phyloP scores from a whole-genome alignment of 2,797 vertebrate species.

The Cetoscarus ocellatus region DNA sequence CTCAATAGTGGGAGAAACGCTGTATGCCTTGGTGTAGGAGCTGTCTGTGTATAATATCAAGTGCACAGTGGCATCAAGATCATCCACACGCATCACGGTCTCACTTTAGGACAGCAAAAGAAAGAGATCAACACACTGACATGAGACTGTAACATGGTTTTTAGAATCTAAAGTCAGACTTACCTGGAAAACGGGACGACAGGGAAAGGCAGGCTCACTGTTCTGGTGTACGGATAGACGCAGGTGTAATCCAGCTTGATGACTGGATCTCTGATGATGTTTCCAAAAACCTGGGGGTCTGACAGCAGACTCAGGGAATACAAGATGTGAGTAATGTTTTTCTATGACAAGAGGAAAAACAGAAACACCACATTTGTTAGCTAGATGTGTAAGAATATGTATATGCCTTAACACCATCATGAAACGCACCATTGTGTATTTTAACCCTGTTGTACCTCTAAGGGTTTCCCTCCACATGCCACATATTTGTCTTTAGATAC shows the following conservation, averaged over 20 bases:
- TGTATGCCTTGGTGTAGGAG: conserved; percentile 65
- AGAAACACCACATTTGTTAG: neutral
- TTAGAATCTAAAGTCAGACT: neutral
- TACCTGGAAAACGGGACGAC: conserved; percentile 75
- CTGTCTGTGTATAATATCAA: conserved; percentile 79
- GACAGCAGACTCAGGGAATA: conserved; percentile 78
- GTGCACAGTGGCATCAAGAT: conserved; percentile 76
- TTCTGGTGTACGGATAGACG: conserved; percentile 75
- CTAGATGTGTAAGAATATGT: too few species aligned
- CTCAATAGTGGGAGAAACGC: conserved; percentile 70
- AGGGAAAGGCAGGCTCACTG: conserved; percentile 75
- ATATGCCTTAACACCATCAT: too few species aligned
- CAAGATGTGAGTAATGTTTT: conserved; percentile 76
- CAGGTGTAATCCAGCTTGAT: conserved; percentile 80
- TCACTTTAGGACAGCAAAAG: conserved; percentile 59
- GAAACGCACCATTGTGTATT: too few species aligned
- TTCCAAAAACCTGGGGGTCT: conserved; percentile 62
- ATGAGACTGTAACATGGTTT: too few species aligned
- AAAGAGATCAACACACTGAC: neutral
- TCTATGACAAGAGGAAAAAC: conserved; percentile 55
- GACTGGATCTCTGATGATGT: conserved; percentile 78
- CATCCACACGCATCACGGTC: conserved; percentile 67
- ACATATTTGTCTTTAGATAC: conserved; percentile 73
- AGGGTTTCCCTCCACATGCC: conserved; percentile 76
- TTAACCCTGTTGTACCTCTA: conserved; percentile 61